These are phyloP conservation scores for Anneissia japonica DNA, from an alignment of 35 echinoderm and acorn worm species.

Conservation along the genomic window DNA sequence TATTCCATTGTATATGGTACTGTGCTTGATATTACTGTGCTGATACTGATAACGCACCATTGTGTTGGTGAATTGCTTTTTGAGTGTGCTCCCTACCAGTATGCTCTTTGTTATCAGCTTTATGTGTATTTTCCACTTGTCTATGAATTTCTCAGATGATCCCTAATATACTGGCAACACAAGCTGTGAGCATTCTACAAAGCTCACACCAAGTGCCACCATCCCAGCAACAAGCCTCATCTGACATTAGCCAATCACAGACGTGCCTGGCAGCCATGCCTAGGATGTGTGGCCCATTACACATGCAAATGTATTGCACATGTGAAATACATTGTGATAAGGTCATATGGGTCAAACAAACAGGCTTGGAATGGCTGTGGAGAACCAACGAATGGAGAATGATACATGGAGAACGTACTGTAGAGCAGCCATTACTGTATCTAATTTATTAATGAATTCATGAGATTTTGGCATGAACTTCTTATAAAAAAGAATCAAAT, in stretches of 20 bases:
- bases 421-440: not conserved
- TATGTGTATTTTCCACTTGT: not conserved
- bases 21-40: too few relatives aligned
- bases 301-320: not conserved
- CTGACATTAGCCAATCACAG: not conserved
- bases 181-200: not conserved
- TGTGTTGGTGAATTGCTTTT: not conserved
- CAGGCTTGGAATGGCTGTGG: not conserved
- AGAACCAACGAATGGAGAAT: too few relatives aligned
- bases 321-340: not conserved
- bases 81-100: not conserved
- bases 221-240: not conserved
- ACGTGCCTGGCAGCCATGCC: not conserved
- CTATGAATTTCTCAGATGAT: not conserved
- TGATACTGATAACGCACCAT: too few relatives aligned
- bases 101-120: not conserved
- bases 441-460: too few relatives aligned
- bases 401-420: too few relatives aligned
- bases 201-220: not conserved
- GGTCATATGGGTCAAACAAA: not conserved
- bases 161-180: not conserved
- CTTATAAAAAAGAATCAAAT: too few relatives aligned
- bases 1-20: too few relatives aligned
- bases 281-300: not conserved
- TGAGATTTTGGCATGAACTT: not conserved